phyloP scores from a whole-genome alignment of 2,797 vertebrate genomes.

The Pseudotriccus pelzelni region DNA sequence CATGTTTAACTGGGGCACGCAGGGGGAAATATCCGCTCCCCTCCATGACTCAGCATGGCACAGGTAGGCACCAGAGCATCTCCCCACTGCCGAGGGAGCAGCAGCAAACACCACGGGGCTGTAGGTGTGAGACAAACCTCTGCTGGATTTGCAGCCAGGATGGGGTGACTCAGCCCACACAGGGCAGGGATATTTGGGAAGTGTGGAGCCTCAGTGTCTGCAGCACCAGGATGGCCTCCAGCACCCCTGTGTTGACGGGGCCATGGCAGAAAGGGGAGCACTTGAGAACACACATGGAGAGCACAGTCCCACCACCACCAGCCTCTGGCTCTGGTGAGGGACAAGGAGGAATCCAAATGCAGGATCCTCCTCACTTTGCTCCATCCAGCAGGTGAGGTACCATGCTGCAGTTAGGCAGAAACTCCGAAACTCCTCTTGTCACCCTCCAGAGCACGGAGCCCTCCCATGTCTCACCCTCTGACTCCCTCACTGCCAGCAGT shows the following conservation, averaged over 20 bases:
- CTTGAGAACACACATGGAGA: accelerated
- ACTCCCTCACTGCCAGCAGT: neutral
- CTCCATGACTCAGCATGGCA: neutral
- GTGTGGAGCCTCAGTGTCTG: neutral
- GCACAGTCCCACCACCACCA: neutral
- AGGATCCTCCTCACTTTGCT: neutral
- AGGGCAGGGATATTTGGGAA: neutral
- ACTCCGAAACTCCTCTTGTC: neutral
- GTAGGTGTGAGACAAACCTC: neutral
- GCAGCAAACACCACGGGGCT: neutral
- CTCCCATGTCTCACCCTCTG: neutral
- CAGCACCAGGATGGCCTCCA: neutral
- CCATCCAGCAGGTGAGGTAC: accelerated
- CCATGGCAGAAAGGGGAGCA: accelerated
- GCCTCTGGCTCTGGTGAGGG: neutral
- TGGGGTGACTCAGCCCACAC: neutral
- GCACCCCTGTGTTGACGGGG: accelerated
- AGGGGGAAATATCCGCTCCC: neutral
- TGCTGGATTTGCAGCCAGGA: neutral
- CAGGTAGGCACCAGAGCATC: neutral
- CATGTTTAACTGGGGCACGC: accelerated
- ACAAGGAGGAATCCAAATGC: neutral
- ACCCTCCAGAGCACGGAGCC: neutral
- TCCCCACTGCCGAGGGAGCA: neutral
- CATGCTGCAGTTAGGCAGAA: neutral